phyloP scores from a whole-genome alignment of 2,888 invertebrate genomes.

The Brenthis hecate region DNA sequence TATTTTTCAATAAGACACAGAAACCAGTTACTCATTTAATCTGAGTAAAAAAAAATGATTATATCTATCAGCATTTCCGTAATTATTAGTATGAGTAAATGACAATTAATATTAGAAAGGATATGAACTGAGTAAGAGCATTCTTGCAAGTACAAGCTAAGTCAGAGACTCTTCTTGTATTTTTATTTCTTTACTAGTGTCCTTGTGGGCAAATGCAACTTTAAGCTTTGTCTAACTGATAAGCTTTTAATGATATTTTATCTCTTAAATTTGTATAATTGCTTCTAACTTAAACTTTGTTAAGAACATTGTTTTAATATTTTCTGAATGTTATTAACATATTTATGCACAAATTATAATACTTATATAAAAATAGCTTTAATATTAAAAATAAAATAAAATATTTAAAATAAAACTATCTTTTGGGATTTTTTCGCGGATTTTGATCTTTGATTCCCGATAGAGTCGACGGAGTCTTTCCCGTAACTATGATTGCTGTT shows the following conservation, averaged over 20 bases:
- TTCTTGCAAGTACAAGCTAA: neutral
- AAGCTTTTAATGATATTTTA: conserved; percentile 55
- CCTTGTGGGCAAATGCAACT: conserved; percentile 76
- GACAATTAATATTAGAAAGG: neutral
- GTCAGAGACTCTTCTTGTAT: conserved; percentile 50
- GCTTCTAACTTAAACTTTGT: neutral
- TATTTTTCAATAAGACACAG: no score
- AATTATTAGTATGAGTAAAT: neutral
- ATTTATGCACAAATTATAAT: no score
- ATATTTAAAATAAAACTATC: no score
- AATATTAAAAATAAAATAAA: no score
- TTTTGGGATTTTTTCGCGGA: no score
- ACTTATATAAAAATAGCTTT: no score
- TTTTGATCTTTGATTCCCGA: no score
- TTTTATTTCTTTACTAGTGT: conserved; percentile 56
- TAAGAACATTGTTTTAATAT: neutral
- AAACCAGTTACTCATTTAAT: no score
- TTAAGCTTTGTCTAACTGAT: conserved; percentile 75
- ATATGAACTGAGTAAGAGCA: neutral
- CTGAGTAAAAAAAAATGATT: neutral
- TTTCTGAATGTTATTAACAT: no score
- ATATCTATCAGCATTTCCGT: no score
- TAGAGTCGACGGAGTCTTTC: no score
- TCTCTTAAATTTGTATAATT: neutral
- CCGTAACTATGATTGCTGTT: no score